Conservation (phyloP, 2,113 vertebrate species). For the Chlamydotis undulata region DNA sequence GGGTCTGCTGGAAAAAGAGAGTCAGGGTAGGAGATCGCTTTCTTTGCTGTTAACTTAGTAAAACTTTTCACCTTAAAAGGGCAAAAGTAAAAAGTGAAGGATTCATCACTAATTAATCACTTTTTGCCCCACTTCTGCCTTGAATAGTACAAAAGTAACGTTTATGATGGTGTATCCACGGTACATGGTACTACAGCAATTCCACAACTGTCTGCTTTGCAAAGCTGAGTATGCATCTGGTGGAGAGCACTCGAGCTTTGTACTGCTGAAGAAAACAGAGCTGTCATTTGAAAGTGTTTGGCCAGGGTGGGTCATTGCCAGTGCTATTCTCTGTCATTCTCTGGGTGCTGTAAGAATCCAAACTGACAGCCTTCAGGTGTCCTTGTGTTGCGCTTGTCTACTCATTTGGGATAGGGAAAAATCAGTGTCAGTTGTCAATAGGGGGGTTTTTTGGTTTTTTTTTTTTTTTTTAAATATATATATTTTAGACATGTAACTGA, state of each 20-base stretch:
- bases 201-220: not conserved
- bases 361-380: not conserved
- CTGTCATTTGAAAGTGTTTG: not conserved
- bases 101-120: not conserved
- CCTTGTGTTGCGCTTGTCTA: not conserved
- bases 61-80: not conserved
- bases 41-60: not conserved
- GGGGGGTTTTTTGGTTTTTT: too few species aligned
- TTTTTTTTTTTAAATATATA: not conserved
- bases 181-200: fast-evolving
- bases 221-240: not conserved
- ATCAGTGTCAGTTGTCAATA: not conserved
- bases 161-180: not conserved
- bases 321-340: too few species aligned
- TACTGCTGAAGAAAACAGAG: not conserved
- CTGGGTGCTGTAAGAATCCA: not conserved
- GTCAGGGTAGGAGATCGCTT: not conserved
- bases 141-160: not conserved
- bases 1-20: not conserved
- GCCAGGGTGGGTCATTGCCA: not conserved
- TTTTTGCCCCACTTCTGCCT: not conserved
- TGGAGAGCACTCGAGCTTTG: not conserved
- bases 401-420: not conserved
- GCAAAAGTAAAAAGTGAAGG: not conserved
- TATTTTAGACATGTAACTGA: not conserved